Base-by-base conservation (phyloP, 2,113 vertebrate genomes). In the Macrotus californicus region DNA sequence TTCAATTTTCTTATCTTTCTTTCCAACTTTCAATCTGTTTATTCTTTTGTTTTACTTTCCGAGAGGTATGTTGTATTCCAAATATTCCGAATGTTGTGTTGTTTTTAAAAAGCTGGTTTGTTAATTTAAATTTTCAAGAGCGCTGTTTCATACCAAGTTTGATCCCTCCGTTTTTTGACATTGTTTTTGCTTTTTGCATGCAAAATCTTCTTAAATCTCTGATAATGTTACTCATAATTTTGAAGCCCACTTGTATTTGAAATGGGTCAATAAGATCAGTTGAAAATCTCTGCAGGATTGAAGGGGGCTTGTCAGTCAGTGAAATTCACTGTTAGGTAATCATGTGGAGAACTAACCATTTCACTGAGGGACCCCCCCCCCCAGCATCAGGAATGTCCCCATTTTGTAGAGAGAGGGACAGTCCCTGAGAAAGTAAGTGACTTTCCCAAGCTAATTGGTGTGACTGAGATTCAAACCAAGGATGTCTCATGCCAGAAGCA, bases 71-170 rank as follows among this genome's bases (percentile, higher is more conserved):
- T 59, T 59, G 56, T 59, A 9, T 59, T 24, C 56, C 56, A 59
- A 24, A 18, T 39, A 43, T 87, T 89, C 50, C n/a, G 90, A 82
- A 84, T 34, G 50, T 76, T 80, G 22, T 54, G 13, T 26, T 90
- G 16, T 76, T 80, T 59, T 77, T 46, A 46, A 46, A 31, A 15
- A 73, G 41, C 64, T 46, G 46, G n/a, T 72, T n/a, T 88, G 7
- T 70, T 93, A 6, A 85, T 85, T 94, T 93, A 69, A 43, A 87
- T 95, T 87, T 95, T 93, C 39, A 89, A 87, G 50, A 79, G 7
- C 7, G 83, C 73, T 88, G 22, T n/a, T 72, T 50, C 34, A 61
- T 85, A 94, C 77, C 92, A 5, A 34, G 67, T 89, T 84, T 77
- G 67, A n/a, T 56, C 6, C 26, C 29, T 12, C 15, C 24, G 18